Conservation (phyloP, 2,113 vertebrate genomes). For the Lophius piscatorius region DNA sequence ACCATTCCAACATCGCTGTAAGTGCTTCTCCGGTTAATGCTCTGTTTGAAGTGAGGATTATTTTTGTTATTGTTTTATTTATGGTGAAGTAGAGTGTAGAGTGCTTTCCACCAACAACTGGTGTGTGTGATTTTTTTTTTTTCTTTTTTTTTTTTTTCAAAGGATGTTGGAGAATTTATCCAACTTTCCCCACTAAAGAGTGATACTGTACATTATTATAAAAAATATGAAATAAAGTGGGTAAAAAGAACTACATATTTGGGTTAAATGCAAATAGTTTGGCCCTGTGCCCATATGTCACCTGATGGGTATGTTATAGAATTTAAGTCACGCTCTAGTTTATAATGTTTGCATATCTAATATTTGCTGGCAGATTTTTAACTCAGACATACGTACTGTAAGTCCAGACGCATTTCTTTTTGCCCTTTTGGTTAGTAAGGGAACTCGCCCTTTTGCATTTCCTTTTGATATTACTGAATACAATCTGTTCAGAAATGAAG, state of each 20-base stretch:
- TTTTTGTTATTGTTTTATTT: slow-evolving; percentile 80
- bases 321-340: slow-evolving; percentile 53
- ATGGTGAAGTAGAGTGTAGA: slow-evolving; percentile 71
- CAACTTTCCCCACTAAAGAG: slow-evolving; percentile 41
- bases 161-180: slow-evolving; percentile 44
- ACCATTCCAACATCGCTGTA: slow-evolving; percentile 58
- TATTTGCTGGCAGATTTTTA: slow-evolving; percentile 54
- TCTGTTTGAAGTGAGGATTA: slow-evolving; percentile 76
- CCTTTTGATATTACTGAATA: slow-evolving; percentile 76
- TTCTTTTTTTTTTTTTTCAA: too few species aligned
- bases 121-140: slow-evolving; percentile 15
- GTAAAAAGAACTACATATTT: slow-evolving; percentile 41
- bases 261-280: slow-evolving; percentile 70
- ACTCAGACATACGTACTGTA: slow-evolving; percentile 57
- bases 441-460: slow-evolving; percentile 45
- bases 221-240: slow-evolving; percentile 26
- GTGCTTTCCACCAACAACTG: slow-evolving; percentile 49
- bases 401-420: slow-evolving; percentile 53
- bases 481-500: slow-evolving; percentile 67
- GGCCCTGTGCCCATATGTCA: slow-evolving; percentile 51
- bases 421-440: slow-evolving; percentile 36
- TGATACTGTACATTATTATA: slow-evolving; percentile 64
- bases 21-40: slow-evolving; percentile 55
- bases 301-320: slow-evolving; percentile 56
- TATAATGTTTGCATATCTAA: slow-evolving; percentile 68